Percentiles rank a stretch among this genome's conserved stretches.
phyloP scores from a whole-genome alignment of 1,140 invertebrate species.

The Drosophila ohnishii region DNA sequence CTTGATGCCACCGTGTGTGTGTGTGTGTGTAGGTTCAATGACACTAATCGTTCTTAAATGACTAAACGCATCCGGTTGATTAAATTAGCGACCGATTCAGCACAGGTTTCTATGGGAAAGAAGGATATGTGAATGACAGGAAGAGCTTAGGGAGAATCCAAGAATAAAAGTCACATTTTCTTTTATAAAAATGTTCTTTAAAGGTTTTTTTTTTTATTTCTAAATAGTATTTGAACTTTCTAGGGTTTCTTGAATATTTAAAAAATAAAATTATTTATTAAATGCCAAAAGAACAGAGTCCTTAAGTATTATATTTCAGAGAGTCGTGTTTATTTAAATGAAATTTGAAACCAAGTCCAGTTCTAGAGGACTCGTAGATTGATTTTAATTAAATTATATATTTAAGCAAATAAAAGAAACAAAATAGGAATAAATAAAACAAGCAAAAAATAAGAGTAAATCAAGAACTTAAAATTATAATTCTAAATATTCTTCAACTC shows the following conservation, averaged over 20 bases:
- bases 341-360: background rate
- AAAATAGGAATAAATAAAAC: background rate
- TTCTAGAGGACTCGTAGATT: background rate
- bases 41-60: constrained; percentile 58
- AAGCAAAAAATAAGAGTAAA: background rate
- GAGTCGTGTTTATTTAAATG: background rate
- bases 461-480: too few species aligned
- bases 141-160: background rate
- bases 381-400: background rate
- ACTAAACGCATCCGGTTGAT: constrained; percentile 44
- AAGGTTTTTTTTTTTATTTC: too few species aligned
- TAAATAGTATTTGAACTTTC: background rate
- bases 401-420: background rate
- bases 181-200: too few species aligned
- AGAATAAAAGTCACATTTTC: background rate
- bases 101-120: constrained; percentile 10
- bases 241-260: background rate
- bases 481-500: too few species aligned
- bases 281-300: background rate
- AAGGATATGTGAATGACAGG: background rate
- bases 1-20: background rate
- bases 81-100: constrained; percentile 35
- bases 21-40: constrained; percentile 32
- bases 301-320: background rate
- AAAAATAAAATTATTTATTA: background rate